Evolutionary conservation across 1,140 invertebrate genomes (phyloP).

Genomic region (Bombus cullumanus): DNA sequence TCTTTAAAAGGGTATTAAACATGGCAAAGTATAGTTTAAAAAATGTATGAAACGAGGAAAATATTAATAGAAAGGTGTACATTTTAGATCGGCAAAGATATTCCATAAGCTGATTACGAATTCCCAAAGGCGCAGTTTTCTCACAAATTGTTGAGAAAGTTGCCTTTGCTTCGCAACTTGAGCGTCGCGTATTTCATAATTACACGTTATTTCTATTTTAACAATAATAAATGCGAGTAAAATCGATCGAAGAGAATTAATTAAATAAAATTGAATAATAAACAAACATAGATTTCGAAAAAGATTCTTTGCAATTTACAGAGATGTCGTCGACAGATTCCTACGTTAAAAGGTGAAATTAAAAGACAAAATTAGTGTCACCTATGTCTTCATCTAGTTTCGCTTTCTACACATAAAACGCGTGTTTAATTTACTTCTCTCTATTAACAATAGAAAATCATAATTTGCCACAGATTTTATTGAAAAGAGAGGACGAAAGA

Average conservation of each 20-base stretch:
- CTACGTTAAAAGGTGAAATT: neutral
- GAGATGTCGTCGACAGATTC: too few species aligned
- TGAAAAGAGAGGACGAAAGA: neutral
- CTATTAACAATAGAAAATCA: neutral
- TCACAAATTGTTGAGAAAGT: constrained; percentile 1
- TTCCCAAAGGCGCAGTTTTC: too few species aligned
- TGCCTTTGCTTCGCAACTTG: neutral
- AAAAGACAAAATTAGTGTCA: neutral
- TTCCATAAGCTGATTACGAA: neutral
- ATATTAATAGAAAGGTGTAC: neutral
- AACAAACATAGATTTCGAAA: neutral
- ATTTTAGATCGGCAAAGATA: neutral
- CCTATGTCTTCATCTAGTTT: too few species aligned
- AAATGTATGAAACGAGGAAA: neutral
- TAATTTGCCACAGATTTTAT: neutral
- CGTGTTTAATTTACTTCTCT: neutral
- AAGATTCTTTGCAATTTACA: neutral
- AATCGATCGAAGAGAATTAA: neutral
- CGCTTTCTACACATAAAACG: neutral
- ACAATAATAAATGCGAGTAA: neutral
- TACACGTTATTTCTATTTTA: neutral
- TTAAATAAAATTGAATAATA: neutral
- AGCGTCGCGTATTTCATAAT: neutral
- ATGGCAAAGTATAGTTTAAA: too few species aligned
- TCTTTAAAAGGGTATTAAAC: too few species aligned